Evolutionary conservation across 2,888 invertebrate genomes (phyloP).

Genomic region (Epistrophe grossulariae): DNA sequence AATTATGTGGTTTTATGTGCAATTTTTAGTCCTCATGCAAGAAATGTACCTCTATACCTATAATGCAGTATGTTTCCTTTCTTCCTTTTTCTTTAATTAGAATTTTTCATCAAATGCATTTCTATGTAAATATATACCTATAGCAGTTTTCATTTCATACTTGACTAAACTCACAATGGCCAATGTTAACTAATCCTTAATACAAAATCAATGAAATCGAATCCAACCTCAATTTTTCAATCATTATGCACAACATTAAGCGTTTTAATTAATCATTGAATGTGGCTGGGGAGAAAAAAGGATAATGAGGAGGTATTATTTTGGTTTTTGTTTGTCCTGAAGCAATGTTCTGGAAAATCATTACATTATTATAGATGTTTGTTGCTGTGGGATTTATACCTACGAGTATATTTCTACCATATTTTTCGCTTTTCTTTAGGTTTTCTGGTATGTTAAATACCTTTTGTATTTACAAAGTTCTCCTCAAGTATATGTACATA

Average conservation of each 20-base stretch:
- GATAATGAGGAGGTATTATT: conserved; percentile 52
- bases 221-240: conserved; percentile 51
- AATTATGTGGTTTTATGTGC: conserved; percentile 16
- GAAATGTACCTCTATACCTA: neutral
- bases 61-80: neutral
- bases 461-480: no score
- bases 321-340: conserved; percentile 40
- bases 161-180: conserved; percentile 60
- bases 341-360: conserved; percentile 51
- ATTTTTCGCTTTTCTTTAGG: no score
- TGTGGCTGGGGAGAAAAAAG: conserved; percentile 44
- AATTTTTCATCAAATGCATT: conserved; percentile 32
- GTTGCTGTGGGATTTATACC: neutral
- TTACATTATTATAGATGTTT: conserved; percentile 27
- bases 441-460: no score
- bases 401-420: no score
- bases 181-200: conserved; percentile 33
- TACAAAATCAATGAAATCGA: conserved; percentile 62
- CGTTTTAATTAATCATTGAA: conserved; percentile 71
- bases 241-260: conserved; percentile 65
- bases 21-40: neutral
- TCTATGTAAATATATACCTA: neutral
- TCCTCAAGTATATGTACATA: no score
- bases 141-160: conserved; percentile 62
- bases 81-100: conserved; percentile 8